Evolutionary conservation across 2,113 vertebrate species (phyloP).

Genomic region (Phyllostomus discolor): DNA sequence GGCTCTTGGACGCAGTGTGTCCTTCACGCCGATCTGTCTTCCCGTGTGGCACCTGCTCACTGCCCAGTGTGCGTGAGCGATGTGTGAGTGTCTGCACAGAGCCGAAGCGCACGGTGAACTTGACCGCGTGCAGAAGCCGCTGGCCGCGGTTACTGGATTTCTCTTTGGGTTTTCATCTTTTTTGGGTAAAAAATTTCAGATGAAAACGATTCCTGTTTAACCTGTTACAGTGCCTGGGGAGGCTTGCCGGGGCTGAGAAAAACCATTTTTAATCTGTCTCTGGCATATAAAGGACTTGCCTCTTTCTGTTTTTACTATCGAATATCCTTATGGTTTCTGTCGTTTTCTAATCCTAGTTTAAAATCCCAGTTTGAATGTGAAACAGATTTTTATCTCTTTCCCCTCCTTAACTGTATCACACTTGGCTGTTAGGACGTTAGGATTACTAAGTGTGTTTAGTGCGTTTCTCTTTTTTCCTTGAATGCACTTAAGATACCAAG

Average conservation of each 20-base stretch:
- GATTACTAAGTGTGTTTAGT: background rate
- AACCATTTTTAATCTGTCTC: slow-evolving; percentile 16
- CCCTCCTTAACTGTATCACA: background rate
- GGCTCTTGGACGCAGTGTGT: background rate
- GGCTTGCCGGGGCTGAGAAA: background rate
- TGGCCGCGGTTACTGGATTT: background rate
- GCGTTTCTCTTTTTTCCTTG: slow-evolving; percentile 22
- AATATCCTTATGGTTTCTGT: background rate
- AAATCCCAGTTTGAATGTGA: slow-evolving; percentile 24
- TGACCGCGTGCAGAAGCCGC: background rate
- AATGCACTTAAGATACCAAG: background rate
- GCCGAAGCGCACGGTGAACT: background rate
- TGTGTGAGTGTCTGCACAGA: background rate
- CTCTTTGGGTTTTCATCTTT: background rate
- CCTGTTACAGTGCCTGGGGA: background rate
- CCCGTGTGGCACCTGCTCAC: rapidly evolving
- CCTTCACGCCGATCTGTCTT: background rate
- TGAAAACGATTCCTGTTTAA: background rate
- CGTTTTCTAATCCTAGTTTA: background rate
- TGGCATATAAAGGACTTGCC: background rate
- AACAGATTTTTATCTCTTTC: background rate
- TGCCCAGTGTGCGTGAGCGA: background rate
- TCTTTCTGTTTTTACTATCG: slow-evolving; percentile 35
- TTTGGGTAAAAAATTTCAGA: background rate
- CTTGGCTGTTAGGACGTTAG: background rate